phyloP scores from a whole-genome alignment of 1,140 invertebrate species.

The Drosophila nigrodunni region DNA sequence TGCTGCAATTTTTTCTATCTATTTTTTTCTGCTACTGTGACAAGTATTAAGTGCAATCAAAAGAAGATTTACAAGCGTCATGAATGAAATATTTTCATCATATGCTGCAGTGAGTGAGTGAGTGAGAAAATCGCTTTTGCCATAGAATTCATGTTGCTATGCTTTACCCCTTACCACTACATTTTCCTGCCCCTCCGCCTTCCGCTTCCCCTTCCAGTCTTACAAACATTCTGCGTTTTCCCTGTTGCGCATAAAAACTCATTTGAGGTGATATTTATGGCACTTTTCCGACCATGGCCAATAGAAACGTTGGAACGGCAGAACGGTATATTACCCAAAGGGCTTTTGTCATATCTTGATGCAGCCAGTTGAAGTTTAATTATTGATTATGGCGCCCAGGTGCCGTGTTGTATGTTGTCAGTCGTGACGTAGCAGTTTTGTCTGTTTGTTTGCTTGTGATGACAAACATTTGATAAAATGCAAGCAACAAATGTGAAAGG shows the following conservation, averaged over 20 bases:
- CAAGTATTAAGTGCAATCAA: slow-evolving; percentile 83
- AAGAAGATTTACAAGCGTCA: slow-evolving; percentile 83
- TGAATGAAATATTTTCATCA: slow-evolving; percentile 82
- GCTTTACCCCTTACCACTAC: neutral
- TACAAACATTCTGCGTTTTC: slow-evolving; percentile 27
- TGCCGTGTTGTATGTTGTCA: slow-evolving; percentile 1
- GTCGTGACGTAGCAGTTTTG: slow-evolving; percentile 1
- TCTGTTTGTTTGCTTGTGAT: slow-evolving; percentile 33
- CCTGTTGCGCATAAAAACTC: slow-evolving; percentile 65
- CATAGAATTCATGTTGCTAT: neutral
- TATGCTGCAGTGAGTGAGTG: slow-evolving; percentile 52
- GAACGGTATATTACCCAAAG: neutral
- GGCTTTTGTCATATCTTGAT: slow-evolving; percentile 58
- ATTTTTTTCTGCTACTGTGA: slow-evolving; percentile 51
- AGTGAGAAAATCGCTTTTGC: neutral
- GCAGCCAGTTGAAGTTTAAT: slow-evolving; percentile 67
- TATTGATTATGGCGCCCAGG: slow-evolving; percentile 72
- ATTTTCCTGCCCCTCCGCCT: too few relatives aligned
- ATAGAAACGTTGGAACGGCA: slow-evolving; percentile 15
- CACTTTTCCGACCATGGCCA: slow-evolving; percentile 37
- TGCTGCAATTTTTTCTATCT: slow-evolving; percentile 35
- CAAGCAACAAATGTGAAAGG: slow-evolving; percentile 62
- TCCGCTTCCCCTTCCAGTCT: too few relatives aligned
- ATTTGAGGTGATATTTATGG: slow-evolving; percentile 75
- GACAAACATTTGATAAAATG: slow-evolving; percentile 54